Evolutionary conservation across 2,797 vertebrate genomes (phyloP), one percentile per base, ranked within the genome.

Genomic region (Gorsachius magnificus): DNA sequence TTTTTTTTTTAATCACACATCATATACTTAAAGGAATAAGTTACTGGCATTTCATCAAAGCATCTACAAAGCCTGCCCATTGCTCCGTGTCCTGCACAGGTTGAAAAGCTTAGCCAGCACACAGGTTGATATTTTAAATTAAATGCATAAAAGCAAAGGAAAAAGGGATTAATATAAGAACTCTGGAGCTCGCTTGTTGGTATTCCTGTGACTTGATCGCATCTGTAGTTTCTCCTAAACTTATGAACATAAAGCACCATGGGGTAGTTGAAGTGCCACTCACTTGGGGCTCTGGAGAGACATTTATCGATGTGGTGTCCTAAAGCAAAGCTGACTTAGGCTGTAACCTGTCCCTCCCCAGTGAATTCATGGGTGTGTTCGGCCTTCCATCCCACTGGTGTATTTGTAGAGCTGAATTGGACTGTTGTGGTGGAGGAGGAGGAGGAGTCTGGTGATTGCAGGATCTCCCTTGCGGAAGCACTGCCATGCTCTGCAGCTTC

Each of bases 1-100:
- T 16, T 13, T 20, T 81, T 81, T 63, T 87, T 82, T 64, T 84
- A 94, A 85, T 89, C 81, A 88, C 88, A 85, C 33, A 53, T 93
- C 16, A 43, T 36, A 50, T 87, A 48, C 46, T 79, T 87, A 36
- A 64, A 74, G 58, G 51, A 68, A 13, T 84, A 69, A 79, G 31
- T 84, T 82, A 51, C 35, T 90, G 71, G 21, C 13, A 13, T 53
- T 60, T 93, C 75, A 38, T 83, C 11, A 72, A 76, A 94, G 54
- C 11, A 10, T 36, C 16, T 71, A 0, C 50, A 57, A 87, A 93
- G 33, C 45, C 16, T 66, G n/a, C 9, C 18, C 0, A 1, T 60
- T 56, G 60, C 8, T 81, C 10, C 54, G 1, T 26, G 1, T 75
- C 13, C 22, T 58, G 50, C 14, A 33, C 9, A 45, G 28, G 15